Conservation (phyloP, 2,113 vertebrate species). For the Empidonax traillii region DNA sequence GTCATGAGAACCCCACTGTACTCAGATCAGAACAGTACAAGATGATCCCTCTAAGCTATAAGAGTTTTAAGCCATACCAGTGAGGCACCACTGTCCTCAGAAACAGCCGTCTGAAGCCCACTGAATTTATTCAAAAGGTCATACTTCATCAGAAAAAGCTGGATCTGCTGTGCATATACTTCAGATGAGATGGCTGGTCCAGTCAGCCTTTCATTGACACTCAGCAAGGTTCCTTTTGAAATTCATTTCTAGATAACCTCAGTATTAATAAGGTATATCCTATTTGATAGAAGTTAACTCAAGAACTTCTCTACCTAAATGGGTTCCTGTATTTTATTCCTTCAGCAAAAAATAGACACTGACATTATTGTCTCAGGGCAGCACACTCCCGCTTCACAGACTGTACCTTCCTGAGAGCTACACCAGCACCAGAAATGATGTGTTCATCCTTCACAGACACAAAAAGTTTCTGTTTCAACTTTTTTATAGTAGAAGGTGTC, state of each 20-base stretch:
- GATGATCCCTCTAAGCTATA: not conserved
- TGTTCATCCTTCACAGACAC: not conserved
- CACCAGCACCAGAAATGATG: not conserved
- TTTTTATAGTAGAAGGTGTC: not conserved
- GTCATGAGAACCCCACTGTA: not conserved
- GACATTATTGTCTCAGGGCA: not conserved
- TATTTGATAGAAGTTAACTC: not conserved
- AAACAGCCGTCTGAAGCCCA: not conserved
- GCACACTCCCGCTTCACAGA: not conserved
- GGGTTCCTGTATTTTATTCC: not conserved
- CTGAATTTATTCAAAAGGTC: not conserved
- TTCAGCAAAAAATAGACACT: not conserved
- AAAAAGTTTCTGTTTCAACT: not conserved
- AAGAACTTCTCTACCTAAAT: not conserved
- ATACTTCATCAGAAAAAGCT: not conserved
- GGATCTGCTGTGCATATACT: not conserved
- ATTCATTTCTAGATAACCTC: not conserved
- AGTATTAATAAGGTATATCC: not conserved
- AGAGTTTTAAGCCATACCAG: not conserved
- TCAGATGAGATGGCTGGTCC: not conserved
- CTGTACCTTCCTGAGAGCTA: rapidly evolving
- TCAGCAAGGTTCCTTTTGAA: not conserved
- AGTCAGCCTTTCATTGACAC: not conserved
- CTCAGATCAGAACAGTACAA: not conserved
- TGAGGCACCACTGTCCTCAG: rapidly evolving